A percentile compares a stretch with the other conserved stretches of the same genome.
phyloP scores from a whole-genome alignment of 2,113 vertebrate species.

The Piliocolobus tephrosceles region DNA sequence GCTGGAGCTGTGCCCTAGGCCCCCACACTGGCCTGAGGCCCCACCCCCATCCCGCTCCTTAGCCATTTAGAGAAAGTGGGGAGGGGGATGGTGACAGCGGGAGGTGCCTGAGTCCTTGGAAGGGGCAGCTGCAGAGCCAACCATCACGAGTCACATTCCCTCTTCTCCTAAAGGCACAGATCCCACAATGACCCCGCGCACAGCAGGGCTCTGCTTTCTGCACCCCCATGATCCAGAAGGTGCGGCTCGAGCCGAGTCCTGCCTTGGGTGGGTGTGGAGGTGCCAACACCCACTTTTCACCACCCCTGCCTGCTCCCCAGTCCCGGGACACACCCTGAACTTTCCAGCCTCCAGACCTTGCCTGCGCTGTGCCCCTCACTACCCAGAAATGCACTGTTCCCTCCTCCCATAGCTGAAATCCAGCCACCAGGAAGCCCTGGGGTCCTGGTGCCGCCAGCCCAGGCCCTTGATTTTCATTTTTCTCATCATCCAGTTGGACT shows the following conservation, averaged over 20 bases:
- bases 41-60: not conserved
- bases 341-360: not conserved
- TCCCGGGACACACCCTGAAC: rapidly evolving
- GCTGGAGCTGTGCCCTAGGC: not conserved
- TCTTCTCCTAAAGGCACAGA: rapidly evolving
- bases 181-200: rapidly evolving
- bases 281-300: not conserved
- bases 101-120: too few relatives aligned
- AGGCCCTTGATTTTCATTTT: not conserved
- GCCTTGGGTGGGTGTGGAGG: rapidly evolving
- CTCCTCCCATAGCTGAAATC: rapidly evolving
- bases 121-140: too few relatives aligned
- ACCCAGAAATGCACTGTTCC: rapidly evolving
- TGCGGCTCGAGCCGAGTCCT: not conserved
- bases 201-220: rapidly evolving
- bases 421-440: not conserved
- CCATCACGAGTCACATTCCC: rapidly evolving
- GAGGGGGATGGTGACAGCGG: not conserved
- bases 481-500: not conserved
- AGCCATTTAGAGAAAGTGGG: not conserved
- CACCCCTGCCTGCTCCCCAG: not conserved
- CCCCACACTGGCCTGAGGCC: not conserved
- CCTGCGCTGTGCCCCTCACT: rapidly evolving
- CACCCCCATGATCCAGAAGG: not conserved
- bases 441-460: not conserved